These are phyloP conservation scores for Echiichthys vipera DNA, from an alignment of 2,797 vertebrate species.

Conservation along the genomic window DNA sequence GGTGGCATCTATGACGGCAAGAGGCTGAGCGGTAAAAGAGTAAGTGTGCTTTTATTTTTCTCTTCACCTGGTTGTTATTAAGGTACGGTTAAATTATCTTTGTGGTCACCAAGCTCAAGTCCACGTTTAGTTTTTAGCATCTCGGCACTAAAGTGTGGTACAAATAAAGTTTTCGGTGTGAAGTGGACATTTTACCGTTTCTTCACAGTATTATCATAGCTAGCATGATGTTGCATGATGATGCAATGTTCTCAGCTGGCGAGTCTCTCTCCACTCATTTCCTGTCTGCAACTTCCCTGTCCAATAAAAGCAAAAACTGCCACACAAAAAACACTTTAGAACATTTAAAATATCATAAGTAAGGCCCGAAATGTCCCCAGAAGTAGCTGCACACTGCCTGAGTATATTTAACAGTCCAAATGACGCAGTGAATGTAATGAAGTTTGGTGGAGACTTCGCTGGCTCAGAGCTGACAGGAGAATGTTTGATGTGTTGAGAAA, in stretches of 20 bases:
- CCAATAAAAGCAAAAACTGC: too few relatives aligned
- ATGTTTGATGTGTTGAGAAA: neutral
- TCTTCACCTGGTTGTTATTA: neutral
- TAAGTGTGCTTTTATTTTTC: conserved; percentile 66
- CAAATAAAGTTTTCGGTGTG: neutral
- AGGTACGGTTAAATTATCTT: neutral
- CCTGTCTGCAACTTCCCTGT: too few relatives aligned
- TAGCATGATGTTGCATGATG: too few relatives aligned
- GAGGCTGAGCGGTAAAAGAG: conserved; percentile 89
- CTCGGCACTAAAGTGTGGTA: neutral
- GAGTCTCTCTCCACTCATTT: too few relatives aligned
- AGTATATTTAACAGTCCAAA: too few relatives aligned
- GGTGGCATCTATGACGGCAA: conserved; percentile 88
- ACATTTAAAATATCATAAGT: too few relatives aligned
- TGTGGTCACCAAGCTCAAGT: neutral
- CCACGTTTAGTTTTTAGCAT: neutral
- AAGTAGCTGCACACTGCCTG: too few relatives aligned
- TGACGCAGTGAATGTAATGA: too few relatives aligned
- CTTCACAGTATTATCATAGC: neutral
- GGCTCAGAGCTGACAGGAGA: neutral
- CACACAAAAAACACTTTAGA: too few relatives aligned
- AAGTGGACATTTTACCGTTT: neutral
- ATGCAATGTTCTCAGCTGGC: too few relatives aligned
- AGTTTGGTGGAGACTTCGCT: neutral
- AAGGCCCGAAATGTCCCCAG: too few relatives aligned